Conservation (phyloP, 1,140 invertebrate genomes). For the Aphis gossypii region DNA sequence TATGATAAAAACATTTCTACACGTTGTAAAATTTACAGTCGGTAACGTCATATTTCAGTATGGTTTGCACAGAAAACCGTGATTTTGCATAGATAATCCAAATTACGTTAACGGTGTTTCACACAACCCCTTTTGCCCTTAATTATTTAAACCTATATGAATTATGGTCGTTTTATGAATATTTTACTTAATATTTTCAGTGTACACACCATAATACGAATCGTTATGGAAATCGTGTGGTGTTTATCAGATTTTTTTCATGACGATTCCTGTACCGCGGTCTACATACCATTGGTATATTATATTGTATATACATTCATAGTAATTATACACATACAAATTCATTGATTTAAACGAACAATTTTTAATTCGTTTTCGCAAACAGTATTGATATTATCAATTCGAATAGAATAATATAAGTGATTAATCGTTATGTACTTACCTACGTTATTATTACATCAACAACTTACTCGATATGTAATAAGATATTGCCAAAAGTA, state of each 20-base stretch:
- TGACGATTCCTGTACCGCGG: background rate
- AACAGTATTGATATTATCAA: background rate
- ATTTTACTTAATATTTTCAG: background rate
- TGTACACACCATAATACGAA: background rate
- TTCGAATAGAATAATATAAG: no score
- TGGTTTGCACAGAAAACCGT: constrained; percentile 11
- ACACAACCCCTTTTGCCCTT: constrained; percentile 33
- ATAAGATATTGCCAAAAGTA: background rate
- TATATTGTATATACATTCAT: no score
- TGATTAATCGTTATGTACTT: background rate
- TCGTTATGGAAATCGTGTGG: background rate
- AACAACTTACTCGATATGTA: background rate
- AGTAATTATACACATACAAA: background rate
- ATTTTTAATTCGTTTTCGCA: background rate
- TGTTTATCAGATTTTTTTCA: background rate
- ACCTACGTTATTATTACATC: background rate
- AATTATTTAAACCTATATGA: constrained; percentile 36
- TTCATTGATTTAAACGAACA: background rate
- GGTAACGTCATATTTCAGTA: constrained; percentile 25
- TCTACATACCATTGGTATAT: no score
- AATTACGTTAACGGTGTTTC: constrained; percentile 30
- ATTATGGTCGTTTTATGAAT: constrained; percentile 24
- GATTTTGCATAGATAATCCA: constrained; percentile 43
- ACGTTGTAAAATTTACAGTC: background rate
- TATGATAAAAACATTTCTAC: constrained; percentile 21